Conservation (phyloP, 2,888 invertebrate species). For the Pristionchus exspectatus region DNA sequence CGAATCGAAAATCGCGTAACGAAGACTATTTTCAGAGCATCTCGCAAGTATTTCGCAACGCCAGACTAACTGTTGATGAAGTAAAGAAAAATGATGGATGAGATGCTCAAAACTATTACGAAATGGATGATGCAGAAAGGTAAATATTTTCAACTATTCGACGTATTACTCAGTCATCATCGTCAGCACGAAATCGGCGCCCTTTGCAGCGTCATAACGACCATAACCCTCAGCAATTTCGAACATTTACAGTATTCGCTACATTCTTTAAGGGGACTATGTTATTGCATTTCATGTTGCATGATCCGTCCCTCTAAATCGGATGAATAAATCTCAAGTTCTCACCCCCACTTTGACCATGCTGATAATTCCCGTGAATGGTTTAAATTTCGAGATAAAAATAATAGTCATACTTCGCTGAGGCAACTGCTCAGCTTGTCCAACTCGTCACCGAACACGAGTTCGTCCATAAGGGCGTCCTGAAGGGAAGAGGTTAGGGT, state of each 20-base stretch:
- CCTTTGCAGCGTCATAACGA: no score
- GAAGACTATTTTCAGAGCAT: not conserved
- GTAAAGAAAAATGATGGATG: not conserved
- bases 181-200: not conserved
- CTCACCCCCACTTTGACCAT: not conserved
- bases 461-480: conserved; percentile 38
- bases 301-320: no score
- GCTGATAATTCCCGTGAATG: not conserved
- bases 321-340: no score
- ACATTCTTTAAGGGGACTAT: no score
- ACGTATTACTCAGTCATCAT: not conserved
- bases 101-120: not conserved
- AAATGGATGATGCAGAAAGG: not conserved
- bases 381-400: not conserved
- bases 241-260: no score
- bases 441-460: conserved; percentile 67
- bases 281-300: no score
- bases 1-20: not conserved
- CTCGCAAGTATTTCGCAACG: not conserved
- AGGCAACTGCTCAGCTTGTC: conserved; percentile 76
- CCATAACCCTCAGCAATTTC: no score
- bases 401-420: conserved; percentile 69
- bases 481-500: not conserved
- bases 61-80: not conserved
- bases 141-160: no score